These are phyloP conservation scores for Phoenoteleia sp. DNA, from an alignment of 2,888 invertebrate species.

Conservation along the genomic window DNA sequence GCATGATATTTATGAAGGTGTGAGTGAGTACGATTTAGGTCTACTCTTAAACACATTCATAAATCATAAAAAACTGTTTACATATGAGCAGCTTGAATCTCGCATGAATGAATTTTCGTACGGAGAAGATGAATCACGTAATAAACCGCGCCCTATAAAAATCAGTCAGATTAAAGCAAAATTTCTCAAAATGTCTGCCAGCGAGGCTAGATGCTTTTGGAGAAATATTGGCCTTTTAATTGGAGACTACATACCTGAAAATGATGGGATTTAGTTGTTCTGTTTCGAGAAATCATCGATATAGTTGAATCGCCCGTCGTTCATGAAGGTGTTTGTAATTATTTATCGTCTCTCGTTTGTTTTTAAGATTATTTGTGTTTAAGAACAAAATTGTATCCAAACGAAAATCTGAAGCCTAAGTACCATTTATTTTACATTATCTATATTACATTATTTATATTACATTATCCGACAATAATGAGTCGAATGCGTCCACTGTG, in stretches of 20 bases:
- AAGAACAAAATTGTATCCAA: conserved; percentile 25
- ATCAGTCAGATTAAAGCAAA: conserved; percentile 13
- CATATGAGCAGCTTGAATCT: conserved; percentile 52
- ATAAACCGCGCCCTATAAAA: conserved; percentile 51
- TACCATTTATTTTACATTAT: conserved; percentile 71
- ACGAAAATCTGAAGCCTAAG: conserved; percentile 65
- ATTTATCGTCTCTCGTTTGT: conserved; percentile 50
- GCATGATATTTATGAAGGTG: conserved; percentile 68
- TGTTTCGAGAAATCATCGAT: conserved; percentile 65
- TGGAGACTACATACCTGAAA: conserved; percentile 55
- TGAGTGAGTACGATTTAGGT: conserved; percentile 69
- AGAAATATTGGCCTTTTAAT: conserved; percentile 63
- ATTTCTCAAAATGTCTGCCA: conserved; percentile 63
- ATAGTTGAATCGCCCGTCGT: conserved; percentile 52
- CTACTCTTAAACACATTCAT: conserved; percentile 70
- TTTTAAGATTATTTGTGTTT: conserved; percentile 57
- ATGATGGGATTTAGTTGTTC: conserved; percentile 67
- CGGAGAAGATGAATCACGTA: conserved; percentile 49
- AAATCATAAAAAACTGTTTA: conserved; percentile 40
- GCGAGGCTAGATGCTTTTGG: conserved; percentile 57
- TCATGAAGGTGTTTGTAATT: conserved; percentile 29
- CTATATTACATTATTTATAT: no score
- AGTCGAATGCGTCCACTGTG: conserved; percentile 53
- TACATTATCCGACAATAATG: conserved; percentile 65
- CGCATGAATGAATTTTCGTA: conserved; percentile 28